phyloP scores from a whole-genome alignment of 2,797 vertebrate genomes.

The Sphaeramia orbicularis region DNA sequence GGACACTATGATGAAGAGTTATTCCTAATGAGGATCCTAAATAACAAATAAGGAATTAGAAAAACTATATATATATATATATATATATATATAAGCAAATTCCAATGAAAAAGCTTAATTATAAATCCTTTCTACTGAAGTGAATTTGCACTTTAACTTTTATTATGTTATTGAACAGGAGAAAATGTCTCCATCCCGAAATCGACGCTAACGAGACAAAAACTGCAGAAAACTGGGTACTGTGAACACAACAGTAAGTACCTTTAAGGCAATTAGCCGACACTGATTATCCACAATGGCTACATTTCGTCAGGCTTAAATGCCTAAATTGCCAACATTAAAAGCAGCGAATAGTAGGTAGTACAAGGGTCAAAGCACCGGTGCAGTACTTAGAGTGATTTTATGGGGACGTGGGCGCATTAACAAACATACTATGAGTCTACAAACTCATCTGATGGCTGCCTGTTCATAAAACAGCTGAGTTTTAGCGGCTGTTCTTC shows the following conservation, averaged over 20 bases:
- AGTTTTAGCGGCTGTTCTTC: conserved; percentile 12
- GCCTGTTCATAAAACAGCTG: conserved; percentile 1
- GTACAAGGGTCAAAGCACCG: conserved; percentile 65
- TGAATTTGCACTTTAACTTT: too few species aligned
- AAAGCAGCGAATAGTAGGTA: conserved; percentile 60
- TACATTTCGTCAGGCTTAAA: conserved; percentile 73
- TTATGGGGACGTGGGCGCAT: conserved; percentile 59
- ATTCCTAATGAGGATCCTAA: too few species aligned
- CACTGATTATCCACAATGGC: conserved; percentile 60
- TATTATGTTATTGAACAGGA: conserved; percentile 18
- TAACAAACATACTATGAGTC: conserved; percentile 51
- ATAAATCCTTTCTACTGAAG: too few species aligned
- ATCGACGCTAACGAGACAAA: conserved; percentile 28
- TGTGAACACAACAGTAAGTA: conserved; percentile 57
- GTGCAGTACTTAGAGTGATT: conserved; percentile 34
- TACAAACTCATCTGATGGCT: conserved; percentile 38
- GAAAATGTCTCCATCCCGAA: conserved; percentile 2
- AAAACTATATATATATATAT: too few species aligned
- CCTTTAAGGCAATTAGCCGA: conserved; percentile 65
- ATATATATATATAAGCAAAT: too few species aligned
- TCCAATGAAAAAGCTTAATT: too few species aligned
- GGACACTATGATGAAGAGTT: too few species aligned
- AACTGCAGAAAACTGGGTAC: conserved; percentile 26
- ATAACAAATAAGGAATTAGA: too few species aligned
- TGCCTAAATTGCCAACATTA: conserved; percentile 75